Conservation (phyloP, 2,113 vertebrate species). For the Sander lucioperca region DNA sequence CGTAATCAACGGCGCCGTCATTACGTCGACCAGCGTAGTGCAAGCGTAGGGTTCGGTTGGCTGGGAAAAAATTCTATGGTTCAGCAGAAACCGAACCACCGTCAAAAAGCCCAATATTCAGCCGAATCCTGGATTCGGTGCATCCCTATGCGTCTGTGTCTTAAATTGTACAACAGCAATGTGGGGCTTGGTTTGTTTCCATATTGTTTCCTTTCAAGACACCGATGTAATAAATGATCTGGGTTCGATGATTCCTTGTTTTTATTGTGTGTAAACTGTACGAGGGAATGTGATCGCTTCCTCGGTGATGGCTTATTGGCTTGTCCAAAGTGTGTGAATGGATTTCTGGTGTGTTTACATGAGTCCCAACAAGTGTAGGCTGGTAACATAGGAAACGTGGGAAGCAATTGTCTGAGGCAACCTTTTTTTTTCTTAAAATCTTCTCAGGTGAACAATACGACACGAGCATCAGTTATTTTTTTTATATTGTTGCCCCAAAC, state of each 20-base stretch:
- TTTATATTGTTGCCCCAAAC: conserved; percentile 24
- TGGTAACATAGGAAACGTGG: conserved; percentile 30
- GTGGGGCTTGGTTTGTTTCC: conserved; percentile 14
- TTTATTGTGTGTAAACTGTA: conserved; percentile 41
- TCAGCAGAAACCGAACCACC: too few relatives aligned
- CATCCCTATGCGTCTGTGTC: not conserved
- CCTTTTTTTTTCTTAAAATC: conserved; percentile 11
- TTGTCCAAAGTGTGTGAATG: conserved; percentile 63
- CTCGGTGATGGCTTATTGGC: conserved; percentile 25
- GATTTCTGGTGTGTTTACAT: conserved; percentile 62
- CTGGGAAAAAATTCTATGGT: too few relatives aligned
- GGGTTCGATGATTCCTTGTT: not conserved
- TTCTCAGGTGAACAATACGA: conserved; percentile 62
- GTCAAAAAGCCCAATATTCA: too few relatives aligned
- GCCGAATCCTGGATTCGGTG: too few relatives aligned
- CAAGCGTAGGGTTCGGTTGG: too few relatives aligned
- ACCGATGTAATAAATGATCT: conserved; percentile 14
- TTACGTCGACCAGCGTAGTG: too few relatives aligned
- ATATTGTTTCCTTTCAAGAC: conserved; percentile 4
- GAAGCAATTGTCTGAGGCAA: conserved; percentile 16
- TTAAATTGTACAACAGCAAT: conserved; percentile 16
- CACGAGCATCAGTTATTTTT: not conserved
- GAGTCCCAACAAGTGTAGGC: conserved; percentile 31
- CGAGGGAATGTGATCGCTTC: conserved; percentile 37
- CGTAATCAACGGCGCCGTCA: too few relatives aligned